Evolutionary conservation across 2,888 invertebrate species (phyloP).

Genomic region (Drosophila atripex): DNA sequence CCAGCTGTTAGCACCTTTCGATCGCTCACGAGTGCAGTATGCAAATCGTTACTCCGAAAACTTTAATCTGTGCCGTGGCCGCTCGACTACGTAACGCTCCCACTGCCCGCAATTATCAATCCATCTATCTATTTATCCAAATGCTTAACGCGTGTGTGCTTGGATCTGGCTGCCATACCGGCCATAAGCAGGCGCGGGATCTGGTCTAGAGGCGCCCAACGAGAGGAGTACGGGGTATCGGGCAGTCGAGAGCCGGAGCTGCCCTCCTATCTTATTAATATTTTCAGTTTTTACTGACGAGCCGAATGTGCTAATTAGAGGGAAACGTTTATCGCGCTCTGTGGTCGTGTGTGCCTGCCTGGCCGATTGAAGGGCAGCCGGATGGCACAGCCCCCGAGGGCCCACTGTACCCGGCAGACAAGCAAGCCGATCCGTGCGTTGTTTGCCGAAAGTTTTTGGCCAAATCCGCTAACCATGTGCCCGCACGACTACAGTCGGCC

Average conservation of each 20-base stretch:
- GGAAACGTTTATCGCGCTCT: slow-evolving; percentile 65
- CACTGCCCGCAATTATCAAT: slow-evolving; percentile 44
- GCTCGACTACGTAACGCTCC: slow-evolving; percentile 15
- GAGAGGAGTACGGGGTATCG: background rate
- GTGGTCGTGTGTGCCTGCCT: slow-evolving; percentile 5
- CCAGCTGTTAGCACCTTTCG: slow-evolving; percentile 20
- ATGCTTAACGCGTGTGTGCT: slow-evolving; percentile 24
- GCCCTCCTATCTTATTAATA: background rate
- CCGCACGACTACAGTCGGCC: too few species aligned
- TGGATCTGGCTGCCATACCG: too few species aligned
- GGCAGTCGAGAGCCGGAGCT: background rate
- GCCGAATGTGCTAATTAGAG: slow-evolving; percentile 68
- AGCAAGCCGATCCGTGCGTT: too few species aligned
- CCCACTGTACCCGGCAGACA: slow-evolving; percentile 33
- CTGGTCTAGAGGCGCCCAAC: background rate
- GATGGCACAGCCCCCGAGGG: slow-evolving; percentile 4
- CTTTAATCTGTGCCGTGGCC: background rate
- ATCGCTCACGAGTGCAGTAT: slow-evolving; percentile 27
- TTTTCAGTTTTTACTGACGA: slow-evolving; percentile 9
- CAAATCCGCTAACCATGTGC: too few species aligned
- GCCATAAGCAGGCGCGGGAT: background rate
- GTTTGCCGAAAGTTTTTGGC: too few species aligned
- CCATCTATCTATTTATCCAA: slow-evolving; percentile 44
- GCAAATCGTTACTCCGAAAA: slow-evolving; percentile 28
- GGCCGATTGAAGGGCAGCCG: slow-evolving; percentile 44